Evolutionary conservation across 2,797 vertebrate species (phyloP).

Genomic region (Cuniculus paca): DNA sequence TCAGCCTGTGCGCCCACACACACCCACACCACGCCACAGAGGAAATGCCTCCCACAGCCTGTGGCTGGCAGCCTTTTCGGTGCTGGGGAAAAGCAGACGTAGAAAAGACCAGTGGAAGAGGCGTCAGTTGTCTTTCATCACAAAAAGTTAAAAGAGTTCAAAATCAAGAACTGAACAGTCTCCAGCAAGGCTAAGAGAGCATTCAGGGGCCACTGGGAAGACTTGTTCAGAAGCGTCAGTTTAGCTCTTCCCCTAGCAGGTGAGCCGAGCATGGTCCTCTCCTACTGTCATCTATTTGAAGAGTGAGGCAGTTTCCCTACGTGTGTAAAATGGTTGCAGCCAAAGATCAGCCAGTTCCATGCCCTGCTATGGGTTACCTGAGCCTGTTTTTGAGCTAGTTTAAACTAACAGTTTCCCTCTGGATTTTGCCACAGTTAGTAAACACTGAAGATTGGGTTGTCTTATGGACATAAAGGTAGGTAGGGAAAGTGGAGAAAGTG

Average conservation of each 20-base stretch:
- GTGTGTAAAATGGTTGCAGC: fast-evolving
- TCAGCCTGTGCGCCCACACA: background rate
- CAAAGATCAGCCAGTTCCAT: background rate
- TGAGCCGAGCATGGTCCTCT: background rate
- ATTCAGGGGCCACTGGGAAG: fast-evolving
- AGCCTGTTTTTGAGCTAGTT: fast-evolving
- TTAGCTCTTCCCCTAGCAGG: background rate
- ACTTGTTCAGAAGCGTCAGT: fast-evolving
- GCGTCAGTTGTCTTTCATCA: background rate
- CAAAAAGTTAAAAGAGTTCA: background rate
- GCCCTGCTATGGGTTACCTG: background rate
- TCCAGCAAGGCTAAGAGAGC: fast-evolving
- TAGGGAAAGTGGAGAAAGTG: too few relatives aligned
- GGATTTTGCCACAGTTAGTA: fast-evolving
- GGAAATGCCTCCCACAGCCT: background rate
- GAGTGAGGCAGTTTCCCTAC: background rate
- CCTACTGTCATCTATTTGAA: fast-evolving
- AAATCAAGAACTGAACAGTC: background rate
- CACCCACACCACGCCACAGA: background rate
- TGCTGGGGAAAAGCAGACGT: background rate
- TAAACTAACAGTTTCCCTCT: background rate
- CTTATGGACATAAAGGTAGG: fast-evolving
- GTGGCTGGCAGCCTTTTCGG: background rate
- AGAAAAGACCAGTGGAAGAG: background rate
- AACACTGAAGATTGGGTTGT: fast-evolving